Evolutionary conservation across 2,797 vertebrate species (phyloP).

Genomic region (Neosilurus hyrtlii): DNA sequence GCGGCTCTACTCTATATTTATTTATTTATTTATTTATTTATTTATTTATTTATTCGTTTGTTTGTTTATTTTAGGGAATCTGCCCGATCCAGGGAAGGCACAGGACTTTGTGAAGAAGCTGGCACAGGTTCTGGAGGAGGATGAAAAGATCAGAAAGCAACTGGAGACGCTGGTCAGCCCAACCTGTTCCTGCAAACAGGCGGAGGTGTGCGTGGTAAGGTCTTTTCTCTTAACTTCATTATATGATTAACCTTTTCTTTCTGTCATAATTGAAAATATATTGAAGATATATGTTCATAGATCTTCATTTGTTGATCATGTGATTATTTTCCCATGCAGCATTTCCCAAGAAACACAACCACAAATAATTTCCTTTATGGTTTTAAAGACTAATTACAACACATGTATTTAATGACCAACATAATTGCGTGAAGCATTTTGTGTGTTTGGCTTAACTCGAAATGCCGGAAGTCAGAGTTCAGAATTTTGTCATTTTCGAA

Average conservation of each 20-base stretch:
- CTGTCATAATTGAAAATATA: not conserved
- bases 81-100: slow-evolving; percentile 96
- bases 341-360: no score
- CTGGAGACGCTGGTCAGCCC: slow-evolving; percentile 94
- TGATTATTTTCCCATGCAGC: no score
- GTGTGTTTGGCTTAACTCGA: no score
- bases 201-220: slow-evolving; percentile 96
- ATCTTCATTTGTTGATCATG: no score
- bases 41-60: not conserved
- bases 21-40: no score
- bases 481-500: no score
- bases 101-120: slow-evolving; percentile 99
- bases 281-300: not conserved
- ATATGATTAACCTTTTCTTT: not conserved
- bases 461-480: no score
- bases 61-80: slow-evolving; percentile 78
- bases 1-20: not conserved
- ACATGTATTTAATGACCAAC: no score
- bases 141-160: slow-evolving; percentile 92
- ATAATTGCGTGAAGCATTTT: no score
- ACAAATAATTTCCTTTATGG: no score
- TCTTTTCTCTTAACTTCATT: not conserved
- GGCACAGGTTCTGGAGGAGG: slow-evolving; percentile 94
- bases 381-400: no score
- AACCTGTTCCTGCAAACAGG: slow-evolving; percentile 93